Conservation (phyloP, 2,888 invertebrate species). For the Monoplex corrugatus region DNA sequence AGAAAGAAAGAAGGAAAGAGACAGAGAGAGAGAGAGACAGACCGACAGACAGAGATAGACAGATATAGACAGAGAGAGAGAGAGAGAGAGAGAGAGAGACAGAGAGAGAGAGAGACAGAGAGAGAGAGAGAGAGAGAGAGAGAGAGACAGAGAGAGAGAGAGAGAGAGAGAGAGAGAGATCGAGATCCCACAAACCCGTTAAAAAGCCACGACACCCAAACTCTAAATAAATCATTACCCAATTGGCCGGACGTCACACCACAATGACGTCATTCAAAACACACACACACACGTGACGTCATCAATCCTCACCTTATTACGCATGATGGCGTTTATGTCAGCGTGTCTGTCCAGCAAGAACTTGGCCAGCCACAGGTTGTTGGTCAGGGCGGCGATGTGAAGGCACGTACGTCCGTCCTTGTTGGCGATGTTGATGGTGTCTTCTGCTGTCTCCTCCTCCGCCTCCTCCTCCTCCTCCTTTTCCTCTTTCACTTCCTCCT, state of each 20-base stretch:
- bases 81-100: background rate
- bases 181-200: background rate
- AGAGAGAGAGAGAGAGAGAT: constrained; percentile 25
- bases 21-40: constrained; percentile 3
- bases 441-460: constrained; percentile 44
- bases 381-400: constrained; percentile 96
- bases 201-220: no score
- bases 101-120: background rate
- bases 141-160: constrained; percentile 37
- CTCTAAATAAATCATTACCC: background rate
- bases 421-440: constrained; percentile 88
- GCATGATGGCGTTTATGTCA: constrained; percentile 89
- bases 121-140: constrained; percentile 16
- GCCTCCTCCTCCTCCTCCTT: background rate
- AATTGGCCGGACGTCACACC: no score
- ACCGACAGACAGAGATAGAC: background rate
- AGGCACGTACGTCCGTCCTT: constrained; percentile 95
- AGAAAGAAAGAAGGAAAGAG: background rate
- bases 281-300: constrained; percentile 61
- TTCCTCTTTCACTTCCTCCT: no score
- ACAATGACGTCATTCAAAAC: background rate
- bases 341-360: constrained; percentile 92
- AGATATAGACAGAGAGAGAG: background rate
- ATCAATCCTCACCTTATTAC: constrained; percentile 63
- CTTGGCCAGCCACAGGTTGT: constrained; percentile 96